Base-by-base conservation (phyloP, 2,888 invertebrate species). In the Itoplectis maculator region DNA sequence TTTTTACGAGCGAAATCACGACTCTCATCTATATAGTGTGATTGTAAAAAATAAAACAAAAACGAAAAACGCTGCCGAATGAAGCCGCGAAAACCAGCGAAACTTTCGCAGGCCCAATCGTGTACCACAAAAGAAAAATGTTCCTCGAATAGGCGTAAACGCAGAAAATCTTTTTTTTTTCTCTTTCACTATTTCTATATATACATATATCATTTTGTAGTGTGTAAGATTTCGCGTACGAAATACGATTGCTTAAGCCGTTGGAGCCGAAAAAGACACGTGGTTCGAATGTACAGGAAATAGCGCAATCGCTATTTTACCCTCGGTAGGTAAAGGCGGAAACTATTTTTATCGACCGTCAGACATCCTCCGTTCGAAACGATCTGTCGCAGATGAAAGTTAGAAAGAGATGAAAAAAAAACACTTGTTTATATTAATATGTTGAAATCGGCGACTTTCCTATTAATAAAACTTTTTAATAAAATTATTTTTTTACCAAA, bases 401-500 rank as follows among this genome's bases (percentile, higher is more conserved):
- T 2, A 15, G 18, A 56, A 54, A 66, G 37, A 56, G 42, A 11
- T 13, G 13, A 54, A 72, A 29, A 75, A 42, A n/a, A 51, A n/a
- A 63, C 63, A n/a, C 45, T 37, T 45, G 70, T 72, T 66, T 54
- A 47, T 72, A 65, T 47, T 40, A 18, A 78, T 54, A 69, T 78
- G 72, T 81, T 65, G 49, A 79, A 86, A 87, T 5, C 86, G 79
- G 40, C 68, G 87, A 87, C 72, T 89, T 89, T 88, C 87, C 86
- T 88, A 89, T 88, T 49, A 83, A 81, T 79, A 78, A 86, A 87
- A 83, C 84, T 88, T 91, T 91, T 87, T 89, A 91, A 91, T 91
- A 91, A 91, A 91, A 87, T 85, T 87, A 88, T 87, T 91, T 91
- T 91, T 90, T 80, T 90, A 91, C 88, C 73, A 77, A 79, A 82